These are phyloP conservation scores for Chiroxiphia lanceolata DNA, from an alignment of 2,797 vertebrate species.

Conservation along the genomic window DNA sequence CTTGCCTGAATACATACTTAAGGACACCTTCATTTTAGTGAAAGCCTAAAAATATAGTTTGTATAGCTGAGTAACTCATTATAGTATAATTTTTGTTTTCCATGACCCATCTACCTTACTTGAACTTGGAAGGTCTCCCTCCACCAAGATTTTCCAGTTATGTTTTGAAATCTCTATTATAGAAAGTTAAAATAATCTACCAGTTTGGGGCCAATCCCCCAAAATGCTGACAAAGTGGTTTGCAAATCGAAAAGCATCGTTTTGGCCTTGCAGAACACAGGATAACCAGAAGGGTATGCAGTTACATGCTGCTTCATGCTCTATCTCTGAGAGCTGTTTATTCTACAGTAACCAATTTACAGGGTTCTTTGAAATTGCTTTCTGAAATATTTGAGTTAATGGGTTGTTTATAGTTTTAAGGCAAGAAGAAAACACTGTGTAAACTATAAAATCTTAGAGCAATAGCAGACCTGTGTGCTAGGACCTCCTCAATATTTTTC, in stretches of 20 bases:
- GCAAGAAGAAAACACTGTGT: not conserved
- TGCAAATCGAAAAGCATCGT: not conserved
- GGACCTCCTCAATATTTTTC: not conserved
- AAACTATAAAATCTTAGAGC: not conserved
- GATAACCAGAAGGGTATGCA: not conserved
- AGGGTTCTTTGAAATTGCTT: not conserved
- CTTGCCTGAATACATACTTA: not conserved
- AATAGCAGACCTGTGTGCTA: not conserved
- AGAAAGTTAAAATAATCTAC: not conserved
- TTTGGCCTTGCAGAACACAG: not conserved
- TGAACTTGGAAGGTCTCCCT: not conserved
- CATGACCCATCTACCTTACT: conserved; percentile 47
- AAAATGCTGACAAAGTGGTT: not conserved
- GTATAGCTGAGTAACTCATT: conserved; percentile 12
- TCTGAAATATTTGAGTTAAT: not conserved
- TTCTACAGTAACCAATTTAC: not conserved
- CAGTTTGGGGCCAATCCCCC: not conserved
- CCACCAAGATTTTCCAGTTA: not conserved
- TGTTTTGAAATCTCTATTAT: not conserved
- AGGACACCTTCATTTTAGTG: not conserved
- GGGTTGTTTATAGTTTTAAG: not conserved
- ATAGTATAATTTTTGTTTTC: conserved; percentile 51
- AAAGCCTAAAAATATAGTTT: conserved; percentile 39
- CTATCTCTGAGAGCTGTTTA: not conserved
- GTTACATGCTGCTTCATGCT: not conserved